phyloP scores from a whole-genome alignment of 2,888 invertebrate species.

The Lasioglossum morio region DNA sequence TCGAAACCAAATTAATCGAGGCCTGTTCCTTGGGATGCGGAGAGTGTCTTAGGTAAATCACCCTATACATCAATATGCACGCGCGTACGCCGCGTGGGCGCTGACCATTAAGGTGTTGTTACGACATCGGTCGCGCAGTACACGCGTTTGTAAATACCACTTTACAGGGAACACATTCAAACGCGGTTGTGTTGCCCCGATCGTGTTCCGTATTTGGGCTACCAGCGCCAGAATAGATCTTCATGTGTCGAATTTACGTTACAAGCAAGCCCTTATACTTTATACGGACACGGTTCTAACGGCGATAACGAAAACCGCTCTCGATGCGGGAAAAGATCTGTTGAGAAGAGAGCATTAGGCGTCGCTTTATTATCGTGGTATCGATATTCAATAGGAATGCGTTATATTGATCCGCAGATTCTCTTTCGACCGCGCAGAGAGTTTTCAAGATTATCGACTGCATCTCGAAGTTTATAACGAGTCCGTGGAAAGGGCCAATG shows the following conservation, averaged over 20 bases:
- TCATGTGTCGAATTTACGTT: slow-evolving; percentile 23
- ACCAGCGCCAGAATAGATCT: slow-evolving; percentile 47
- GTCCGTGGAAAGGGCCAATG: slow-evolving; percentile 2
- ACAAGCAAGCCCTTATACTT: slow-evolving; percentile 22
- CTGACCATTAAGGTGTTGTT: slow-evolving; percentile 69
- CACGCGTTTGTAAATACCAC: slow-evolving; percentile 64
- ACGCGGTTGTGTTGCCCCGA: slow-evolving; percentile 36
- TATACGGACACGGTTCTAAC: slow-evolving; percentile 9
- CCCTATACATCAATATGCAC: slow-evolving; percentile 57
- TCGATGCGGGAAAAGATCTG: background rate
- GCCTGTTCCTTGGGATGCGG: background rate
- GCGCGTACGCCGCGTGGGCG: slow-evolving; percentile 65
- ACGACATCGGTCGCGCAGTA: slow-evolving; percentile 65
- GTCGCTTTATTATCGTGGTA: background rate
- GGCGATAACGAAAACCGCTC: background rate
- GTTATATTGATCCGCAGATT: background rate
- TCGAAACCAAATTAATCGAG: slow-evolving; percentile 6
- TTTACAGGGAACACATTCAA: slow-evolving; percentile 51
- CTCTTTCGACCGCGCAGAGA: background rate
- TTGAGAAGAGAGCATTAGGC: background rate
- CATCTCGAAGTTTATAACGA: background rate
- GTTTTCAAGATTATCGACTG: background rate
- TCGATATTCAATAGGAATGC: background rate
- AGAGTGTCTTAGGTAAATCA: slow-evolving; percentile 47
- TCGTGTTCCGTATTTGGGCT: slow-evolving; percentile 57